Conservation (phyloP, 2,113 vertebrate genomes). For the Charina bottae region DNA sequence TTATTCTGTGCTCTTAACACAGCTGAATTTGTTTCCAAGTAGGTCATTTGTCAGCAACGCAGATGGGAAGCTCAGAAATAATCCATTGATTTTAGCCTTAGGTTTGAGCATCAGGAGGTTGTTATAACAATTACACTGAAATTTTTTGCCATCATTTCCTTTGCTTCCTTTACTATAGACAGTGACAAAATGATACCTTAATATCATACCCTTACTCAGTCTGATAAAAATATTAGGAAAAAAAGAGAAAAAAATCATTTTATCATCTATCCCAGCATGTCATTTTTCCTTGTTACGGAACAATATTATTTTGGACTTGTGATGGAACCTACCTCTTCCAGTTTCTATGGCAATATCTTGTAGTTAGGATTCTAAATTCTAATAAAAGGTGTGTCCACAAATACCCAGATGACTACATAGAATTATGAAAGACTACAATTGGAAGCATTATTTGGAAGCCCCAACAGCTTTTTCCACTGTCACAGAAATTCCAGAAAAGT, state of each 20-base stretch:
- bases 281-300: slow-evolving; percentile 67
- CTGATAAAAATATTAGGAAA: slow-evolving; percentile 26
- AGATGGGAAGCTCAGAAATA: background rate
- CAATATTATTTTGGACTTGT: slow-evolving; percentile 66
- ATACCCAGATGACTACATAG: slow-evolving; percentile 70
- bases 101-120: background rate
- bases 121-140: background rate
- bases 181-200: background rate
- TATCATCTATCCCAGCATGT: slow-evolving; percentile 53
- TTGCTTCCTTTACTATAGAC: background rate
- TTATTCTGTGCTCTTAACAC: slow-evolving; percentile 19
- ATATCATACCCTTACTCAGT: background rate
- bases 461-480: slow-evolving; percentile 66
- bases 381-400: slow-evolving; percentile 67
- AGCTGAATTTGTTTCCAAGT: slow-evolving; percentile 38
- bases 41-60: slow-evolving; percentile 28
- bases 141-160: background rate
- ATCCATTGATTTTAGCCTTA: background rate
- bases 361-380: slow-evolving; percentile 72
- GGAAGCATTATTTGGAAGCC: slow-evolving; percentile 39
- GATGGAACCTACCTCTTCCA: slow-evolving; percentile 66
- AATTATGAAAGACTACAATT: slow-evolving; percentile 54
- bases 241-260: slow-evolving; percentile 46
- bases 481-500: slow-evolving; percentile 7
- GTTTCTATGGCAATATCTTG: slow-evolving; percentile 78